Evolutionary conservation across 2,113 vertebrate genomes (phyloP).

Genomic region (Oreocharis arfaki): DNA sequence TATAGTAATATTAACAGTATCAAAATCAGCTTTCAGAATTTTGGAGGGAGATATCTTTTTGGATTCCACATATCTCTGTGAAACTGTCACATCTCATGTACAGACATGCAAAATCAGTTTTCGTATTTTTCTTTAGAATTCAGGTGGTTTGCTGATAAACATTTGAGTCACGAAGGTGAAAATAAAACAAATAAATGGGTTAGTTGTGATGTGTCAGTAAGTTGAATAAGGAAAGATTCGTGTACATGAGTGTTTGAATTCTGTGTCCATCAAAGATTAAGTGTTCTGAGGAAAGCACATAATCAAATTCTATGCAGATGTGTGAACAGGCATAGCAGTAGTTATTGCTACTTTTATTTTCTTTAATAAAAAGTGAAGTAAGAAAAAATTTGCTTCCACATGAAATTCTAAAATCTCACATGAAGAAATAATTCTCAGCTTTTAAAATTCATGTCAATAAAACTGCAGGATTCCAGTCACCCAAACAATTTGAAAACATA

Average conservation of each 20-base stretch:
- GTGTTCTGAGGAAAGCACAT: neutral
- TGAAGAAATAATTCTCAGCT: neutral
- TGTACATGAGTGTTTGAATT: neutral
- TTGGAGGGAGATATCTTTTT: neutral
- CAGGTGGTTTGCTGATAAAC: neutral
- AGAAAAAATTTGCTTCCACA: neutral
- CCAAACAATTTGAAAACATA: neutral
- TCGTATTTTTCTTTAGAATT: neutral
- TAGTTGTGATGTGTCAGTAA: neutral
- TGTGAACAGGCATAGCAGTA: neutral
- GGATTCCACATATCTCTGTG: neutral
- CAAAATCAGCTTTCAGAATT: neutral
- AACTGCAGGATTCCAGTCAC: fast-evolving
- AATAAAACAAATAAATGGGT: neutral
- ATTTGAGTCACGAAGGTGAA: neutral
- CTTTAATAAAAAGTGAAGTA: neutral
- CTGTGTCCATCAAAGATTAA: neutral
- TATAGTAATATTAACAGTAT: neutral
- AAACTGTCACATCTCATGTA: neutral
- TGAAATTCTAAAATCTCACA: neutral
- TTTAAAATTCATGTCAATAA: neutral
- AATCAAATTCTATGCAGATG: neutral
- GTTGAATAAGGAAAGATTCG: neutral
- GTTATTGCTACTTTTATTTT: neutral
- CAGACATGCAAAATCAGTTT: neutral